Conservation (phyloP, 1,140 invertebrate genomes). For the Ceratina australensis region DNA sequence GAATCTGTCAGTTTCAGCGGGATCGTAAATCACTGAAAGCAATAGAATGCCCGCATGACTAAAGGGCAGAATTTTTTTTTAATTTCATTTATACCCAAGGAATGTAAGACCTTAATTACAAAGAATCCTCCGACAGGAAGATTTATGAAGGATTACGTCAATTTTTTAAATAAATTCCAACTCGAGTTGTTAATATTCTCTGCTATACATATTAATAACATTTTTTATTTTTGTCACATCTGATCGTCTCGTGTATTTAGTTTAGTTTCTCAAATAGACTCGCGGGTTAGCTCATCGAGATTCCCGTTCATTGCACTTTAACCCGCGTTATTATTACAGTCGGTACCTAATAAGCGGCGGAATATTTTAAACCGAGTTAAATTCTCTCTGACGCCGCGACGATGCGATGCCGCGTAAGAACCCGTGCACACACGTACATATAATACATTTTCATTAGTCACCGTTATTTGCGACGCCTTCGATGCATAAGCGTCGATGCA, state of each 20-base stretch:
- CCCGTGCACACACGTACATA: not conserved
- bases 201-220: too few relatives aligned
- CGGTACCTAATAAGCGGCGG: not conserved
- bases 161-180: too few relatives aligned
- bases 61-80: too few relatives aligned
- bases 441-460: constrained; percentile 34
- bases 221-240: too few relatives aligned
- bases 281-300: too few relatives aligned
- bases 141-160: too few relatives aligned
- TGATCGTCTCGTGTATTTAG: too few relatives aligned
- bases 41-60: not conserved
- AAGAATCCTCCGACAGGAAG: too few relatives aligned
- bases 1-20: not conserved
- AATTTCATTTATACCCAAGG: too few relatives aligned
- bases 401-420: not conserved
- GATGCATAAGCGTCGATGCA: constrained; percentile 26
- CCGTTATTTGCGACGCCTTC: constrained; percentile 37
- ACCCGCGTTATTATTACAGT: not conserved
- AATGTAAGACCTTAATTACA: too few relatives aligned
- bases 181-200: too few relatives aligned
- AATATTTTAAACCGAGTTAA: constrained; percentile 21
- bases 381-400: not conserved
- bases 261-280: too few relatives aligned
- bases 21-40: not conserved
- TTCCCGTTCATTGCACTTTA: not conserved